Percentiles rank a stretch among this genome's conserved stretches.
Evolutionary conservation across 2,888 invertebrate genomes (phyloP).

Genomic region (Cactoblastis cactorum): DNA sequence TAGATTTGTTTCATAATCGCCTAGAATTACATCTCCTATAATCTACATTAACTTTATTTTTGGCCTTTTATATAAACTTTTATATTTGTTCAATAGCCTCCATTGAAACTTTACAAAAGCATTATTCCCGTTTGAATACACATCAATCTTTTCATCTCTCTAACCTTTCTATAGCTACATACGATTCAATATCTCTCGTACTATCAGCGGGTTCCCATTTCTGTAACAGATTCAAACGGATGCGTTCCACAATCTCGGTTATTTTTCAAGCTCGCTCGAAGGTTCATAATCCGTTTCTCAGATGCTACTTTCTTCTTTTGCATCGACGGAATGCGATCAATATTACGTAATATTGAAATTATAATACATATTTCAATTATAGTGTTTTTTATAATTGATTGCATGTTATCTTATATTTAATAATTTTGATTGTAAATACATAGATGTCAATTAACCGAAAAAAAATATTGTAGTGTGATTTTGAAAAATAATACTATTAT

Average conservation of each 20-base stretch:
- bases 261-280: conserved; percentile 57
- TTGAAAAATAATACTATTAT: too few relatives aligned
- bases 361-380: background rate
- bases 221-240: conserved; percentile 33
- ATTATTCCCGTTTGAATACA: background rate
- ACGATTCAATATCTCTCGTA: conserved; percentile 32
- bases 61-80: too few relatives aligned
- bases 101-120: background rate
- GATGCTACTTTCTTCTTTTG: conserved; percentile 20
- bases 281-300: conserved; percentile 55
- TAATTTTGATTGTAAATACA: too few relatives aligned
- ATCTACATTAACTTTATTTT: too few relatives aligned
- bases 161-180: conserved; percentile 18
- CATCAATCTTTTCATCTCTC: conserved; percentile 4
- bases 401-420: too few relatives aligned
- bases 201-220: conserved; percentile 29
- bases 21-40: too few relatives aligned
- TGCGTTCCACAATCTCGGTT: conserved; percentile 37
- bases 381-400: too few relatives aligned
- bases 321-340: too few relatives aligned
- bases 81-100: too few relatives aligned
- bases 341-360: conserved; percentile 12
- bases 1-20: too few relatives aligned
- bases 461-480: too few relatives aligned
- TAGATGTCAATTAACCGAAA: too few relatives aligned